Base-by-base conservation (phyloP, 2,888 invertebrate genomes). In the Nomada flava region DNA sequence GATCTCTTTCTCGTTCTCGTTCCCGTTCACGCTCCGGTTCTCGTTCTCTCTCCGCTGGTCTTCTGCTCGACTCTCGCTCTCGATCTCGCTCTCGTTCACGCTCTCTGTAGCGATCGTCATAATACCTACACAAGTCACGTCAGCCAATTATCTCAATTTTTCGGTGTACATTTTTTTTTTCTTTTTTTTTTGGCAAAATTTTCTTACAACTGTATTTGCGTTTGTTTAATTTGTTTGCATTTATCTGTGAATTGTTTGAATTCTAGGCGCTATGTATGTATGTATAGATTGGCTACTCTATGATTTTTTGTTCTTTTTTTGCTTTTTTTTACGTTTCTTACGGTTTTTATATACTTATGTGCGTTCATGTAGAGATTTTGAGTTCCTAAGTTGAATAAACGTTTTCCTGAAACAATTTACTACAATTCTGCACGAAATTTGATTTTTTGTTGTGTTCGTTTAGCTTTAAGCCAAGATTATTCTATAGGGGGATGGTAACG, bases 51-150 rank as follows among this genome's bases (percentile, higher is more conserved):
- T 96, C 95, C 76, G 95, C 94, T 83, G 95, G 94, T 91, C 95
- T 94, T 91, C 88, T 94, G 93, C 92, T 95, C 93, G 94, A 88
- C 88, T 94, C 95, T 92, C 94, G 95, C 93, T 94, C 96, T 93
- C 93, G 95, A 92, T 94, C 96, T 93, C 95, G 96, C 93, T 89
- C 96, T 91, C 95, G 95, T 94, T 94, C 92, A 79, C 96, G 94
- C 90, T 96, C 96, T 84, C 97, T 96, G 95, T 98, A 98, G 83
- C 98, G 95, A 94, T 98, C 98, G 89, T 98, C 98, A 94, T 98
- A 98, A 95, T 98, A 98, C 80, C 96, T 95, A 93, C 91, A 93
- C 91, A 95, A 86, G 89, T 88, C 79, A 88, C 89, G 88, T 88
- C 86, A 89, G 89, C 88, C 83, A 86, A 88, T 88, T 88, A 89